Evolutionary conservation across 2,113 vertebrate species (phyloP), one percentile per base, ranked within the genome.

Genomic region (Pelvicachromis taeniatus): DNA sequence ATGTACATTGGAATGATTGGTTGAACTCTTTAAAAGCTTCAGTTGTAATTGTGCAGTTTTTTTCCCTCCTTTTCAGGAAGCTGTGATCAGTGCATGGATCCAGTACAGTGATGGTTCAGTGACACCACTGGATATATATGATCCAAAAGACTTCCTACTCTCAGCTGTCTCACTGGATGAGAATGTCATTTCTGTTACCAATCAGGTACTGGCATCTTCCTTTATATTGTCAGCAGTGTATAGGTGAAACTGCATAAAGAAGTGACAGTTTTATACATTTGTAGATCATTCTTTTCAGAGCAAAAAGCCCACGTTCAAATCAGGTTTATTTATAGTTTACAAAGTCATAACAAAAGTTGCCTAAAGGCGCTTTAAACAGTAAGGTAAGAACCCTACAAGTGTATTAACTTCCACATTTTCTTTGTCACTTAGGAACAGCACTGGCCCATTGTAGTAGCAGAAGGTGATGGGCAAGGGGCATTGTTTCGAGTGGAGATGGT

Each of bases 51-150:
- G 33, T 80, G 9, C 33, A 68, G 4, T 29, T 0, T 4, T 38
- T 77, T 26, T 14, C 10, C 13, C 21, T 23, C 42, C 53, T 77
- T 23, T 19, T 14, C 93, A 99, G 98, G 99, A 99, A 91, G 99
- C 98, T 4, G 90, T 95, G 26, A 95, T 99, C 93, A 99, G 97
- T 2, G 95, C 96, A 0, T 99, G 98, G 99, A 95, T 98, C 83
- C 93, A 99, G 92, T 99, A 99, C 96, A 99, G 98, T 1, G 99
- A 99, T 2, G 97, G 98, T 6, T 97, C 97, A 0, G 97, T 97
- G 87, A 98, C 98, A 0, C 99, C 99, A 0, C 94, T 99, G 3
- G 97, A 99, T 81, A 97, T 99, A 87, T 99, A 99, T 2, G 98
- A 99, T 82, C 93, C 97, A 40, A 98, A 97, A 89, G 99, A 99